phyloP scores from a whole-genome alignment of 2,888 invertebrate genomes.

The Athetis lepigone region DNA sequence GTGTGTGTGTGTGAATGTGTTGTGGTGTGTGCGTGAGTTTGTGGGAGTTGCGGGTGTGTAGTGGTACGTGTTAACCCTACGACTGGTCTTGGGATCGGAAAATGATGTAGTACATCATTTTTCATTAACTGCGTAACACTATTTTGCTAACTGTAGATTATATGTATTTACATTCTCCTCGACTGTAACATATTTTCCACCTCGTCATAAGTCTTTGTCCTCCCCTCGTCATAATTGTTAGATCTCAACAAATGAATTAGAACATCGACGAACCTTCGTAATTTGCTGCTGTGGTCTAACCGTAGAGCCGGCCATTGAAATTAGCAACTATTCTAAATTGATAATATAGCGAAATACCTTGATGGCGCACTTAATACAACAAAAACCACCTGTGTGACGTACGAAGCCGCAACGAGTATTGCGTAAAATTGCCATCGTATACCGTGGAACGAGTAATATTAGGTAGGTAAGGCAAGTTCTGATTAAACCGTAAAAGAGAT shows the following conservation, averaged over 20 bases:
- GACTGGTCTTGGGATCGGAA: too few relatives aligned
- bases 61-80: too few relatives aligned
- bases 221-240: too few relatives aligned
- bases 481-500: slow-evolving; percentile 90
- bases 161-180: too few relatives aligned
- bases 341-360: slow-evolving; percentile 16
- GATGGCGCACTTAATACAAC: slow-evolving; percentile 40
- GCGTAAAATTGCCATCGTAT: slow-evolving; percentile 75
- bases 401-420: slow-evolving; percentile 63
- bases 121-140: too few relatives aligned
- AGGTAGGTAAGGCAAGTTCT: slow-evolving; percentile 81
- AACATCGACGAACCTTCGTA: neutral
- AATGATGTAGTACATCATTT: too few relatives aligned
- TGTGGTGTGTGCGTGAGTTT: too few relatives aligned
- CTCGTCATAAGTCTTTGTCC: too few relatives aligned
- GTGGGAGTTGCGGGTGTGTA: too few relatives aligned
- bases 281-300: slow-evolving; percentile 1
- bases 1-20: too few relatives aligned
- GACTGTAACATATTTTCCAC: too few relatives aligned
- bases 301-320: slow-evolving; percentile 2
- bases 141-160: too few relatives aligned
- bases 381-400: slow-evolving; percentile 62
- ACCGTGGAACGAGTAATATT: slow-evolving; percentile 70
- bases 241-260: neutral
- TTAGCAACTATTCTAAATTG: slow-evolving; percentile 8